These are phyloP conservation scores for Serrognathus titanus DNA, from an alignment of 2,888 invertebrate species.

Conservation along the genomic window DNA sequence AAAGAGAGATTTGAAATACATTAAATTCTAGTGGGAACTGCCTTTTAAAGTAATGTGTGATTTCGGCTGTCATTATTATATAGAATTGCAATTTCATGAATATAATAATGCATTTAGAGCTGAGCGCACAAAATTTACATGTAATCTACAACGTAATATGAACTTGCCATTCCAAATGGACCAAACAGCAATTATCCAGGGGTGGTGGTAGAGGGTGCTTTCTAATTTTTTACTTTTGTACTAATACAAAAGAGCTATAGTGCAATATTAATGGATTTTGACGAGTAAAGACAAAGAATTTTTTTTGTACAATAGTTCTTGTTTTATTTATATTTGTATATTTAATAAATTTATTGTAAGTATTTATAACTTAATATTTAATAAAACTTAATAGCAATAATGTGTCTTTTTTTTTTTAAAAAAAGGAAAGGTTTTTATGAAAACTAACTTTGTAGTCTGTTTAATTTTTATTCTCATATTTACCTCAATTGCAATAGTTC, in stretches of 20 bases:
- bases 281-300: conserved; percentile 9
- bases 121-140: background rate
- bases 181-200: conserved; percentile 1
- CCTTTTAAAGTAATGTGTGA: background rate
- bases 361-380: conserved; percentile 7
- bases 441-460: conserved; percentile 1
- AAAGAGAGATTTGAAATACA: no score
- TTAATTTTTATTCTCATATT: conserved; percentile 31
- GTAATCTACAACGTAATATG: background rate
- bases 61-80: no score
- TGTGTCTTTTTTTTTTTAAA: background rate
- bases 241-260: conserved; percentile 8
- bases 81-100: no score
- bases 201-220: conserved; percentile 7
- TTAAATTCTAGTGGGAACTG: background rate
- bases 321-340: conserved; percentile 7
- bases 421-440: background rate
- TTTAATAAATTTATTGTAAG: conserved; percentile 10
- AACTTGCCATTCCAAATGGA: conserved; percentile 1
- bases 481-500: conserved; percentile 41
- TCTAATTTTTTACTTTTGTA: conserved; percentile 15
- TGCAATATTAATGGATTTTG: conserved; percentile 10
- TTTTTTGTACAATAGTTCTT: background rate
- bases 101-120: no score
- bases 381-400: conserved; percentile 12